A percentile compares a stretch with the other conserved stretches of the same genome.
Conservation (phyloP, 2,797 vertebrate genomes). For the Sarcophilus harrisii region DNA sequence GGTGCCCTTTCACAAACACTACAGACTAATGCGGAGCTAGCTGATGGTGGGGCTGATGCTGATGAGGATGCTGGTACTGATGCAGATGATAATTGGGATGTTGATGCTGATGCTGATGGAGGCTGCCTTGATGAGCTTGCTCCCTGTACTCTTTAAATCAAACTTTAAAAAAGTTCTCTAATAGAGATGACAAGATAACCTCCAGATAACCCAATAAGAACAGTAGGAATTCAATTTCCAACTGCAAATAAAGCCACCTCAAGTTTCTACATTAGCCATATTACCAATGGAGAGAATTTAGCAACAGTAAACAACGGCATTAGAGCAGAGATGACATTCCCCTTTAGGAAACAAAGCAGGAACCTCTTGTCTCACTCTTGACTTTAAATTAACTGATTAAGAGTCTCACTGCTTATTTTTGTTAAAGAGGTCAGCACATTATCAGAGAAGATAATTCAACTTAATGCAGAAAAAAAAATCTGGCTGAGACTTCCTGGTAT, state of each 20-base stretch:
- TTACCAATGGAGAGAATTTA: background rate
- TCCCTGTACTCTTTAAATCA: constrained; percentile 37
- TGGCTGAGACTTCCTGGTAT: background rate
- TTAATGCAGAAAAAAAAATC: background rate
- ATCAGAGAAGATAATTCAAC: background rate
- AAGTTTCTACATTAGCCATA: background rate
- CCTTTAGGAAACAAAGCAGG: background rate
- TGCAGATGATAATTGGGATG: no score
- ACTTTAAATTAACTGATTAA: background rate
- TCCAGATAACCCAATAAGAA: background rate
- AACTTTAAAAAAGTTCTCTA: constrained; percentile 26
- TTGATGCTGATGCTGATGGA: constrained; percentile 32
- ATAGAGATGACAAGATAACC: background rate
- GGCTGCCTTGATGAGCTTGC: constrained; percentile 60
- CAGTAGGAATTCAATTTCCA: background rate
- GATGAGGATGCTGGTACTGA: background rate
- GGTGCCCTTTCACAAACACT: background rate
- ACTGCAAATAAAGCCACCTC: background rate
- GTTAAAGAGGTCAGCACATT: background rate
- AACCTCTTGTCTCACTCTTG: background rate
- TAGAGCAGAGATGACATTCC: background rate
- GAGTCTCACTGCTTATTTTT: background rate
- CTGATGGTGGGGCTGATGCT: background rate
- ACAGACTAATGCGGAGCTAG: constrained; percentile 31
- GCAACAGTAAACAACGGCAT: background rate